These are phyloP conservation scores for Rhagonycha fulva DNA, from an alignment of 2,888 invertebrate genomes.

Conservation along the genomic window DNA sequence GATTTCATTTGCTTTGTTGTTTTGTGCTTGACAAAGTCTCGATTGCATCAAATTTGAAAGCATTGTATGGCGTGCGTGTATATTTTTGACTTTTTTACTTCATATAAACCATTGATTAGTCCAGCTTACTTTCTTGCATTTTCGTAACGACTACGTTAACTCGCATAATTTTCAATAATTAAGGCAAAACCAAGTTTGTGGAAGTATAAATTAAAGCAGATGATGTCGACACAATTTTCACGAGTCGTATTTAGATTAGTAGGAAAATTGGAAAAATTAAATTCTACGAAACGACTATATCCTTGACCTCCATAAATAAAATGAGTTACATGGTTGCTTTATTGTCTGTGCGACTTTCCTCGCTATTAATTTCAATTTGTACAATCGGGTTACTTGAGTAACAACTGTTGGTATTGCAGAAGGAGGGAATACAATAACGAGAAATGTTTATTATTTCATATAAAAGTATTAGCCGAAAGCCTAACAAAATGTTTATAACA, in stretches of 20 bases:
- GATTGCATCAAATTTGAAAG: neutral
- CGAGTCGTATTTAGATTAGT: neutral
- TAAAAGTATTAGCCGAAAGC: neutral
- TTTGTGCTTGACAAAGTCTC: neutral
- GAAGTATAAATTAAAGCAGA: neutral
- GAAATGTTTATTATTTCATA: slow-evolving; percentile 1
- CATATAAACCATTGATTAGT: neutral
- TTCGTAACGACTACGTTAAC: neutral
- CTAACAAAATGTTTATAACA: neutral
- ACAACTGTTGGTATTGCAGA: neutral
- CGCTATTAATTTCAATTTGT: slow-evolving; percentile 3
- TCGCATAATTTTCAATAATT: neutral
- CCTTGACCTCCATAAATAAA: neutral
- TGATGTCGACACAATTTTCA: neutral
- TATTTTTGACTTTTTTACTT: neutral
- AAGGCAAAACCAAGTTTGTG: neutral
- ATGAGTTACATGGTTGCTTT: neutral
- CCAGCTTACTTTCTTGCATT: neutral
- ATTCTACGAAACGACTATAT: neutral
- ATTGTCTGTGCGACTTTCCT: neutral
- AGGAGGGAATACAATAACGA: neutral
- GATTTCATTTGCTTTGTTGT: neutral
- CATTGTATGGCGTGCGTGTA: neutral
- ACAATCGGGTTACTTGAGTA: neutral
- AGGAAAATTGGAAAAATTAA: neutral